These are phyloP conservation scores for Aphaenogaster floridana DNA, from an alignment of 1,140 invertebrate genomes.

Conservation along the genomic window DNA sequence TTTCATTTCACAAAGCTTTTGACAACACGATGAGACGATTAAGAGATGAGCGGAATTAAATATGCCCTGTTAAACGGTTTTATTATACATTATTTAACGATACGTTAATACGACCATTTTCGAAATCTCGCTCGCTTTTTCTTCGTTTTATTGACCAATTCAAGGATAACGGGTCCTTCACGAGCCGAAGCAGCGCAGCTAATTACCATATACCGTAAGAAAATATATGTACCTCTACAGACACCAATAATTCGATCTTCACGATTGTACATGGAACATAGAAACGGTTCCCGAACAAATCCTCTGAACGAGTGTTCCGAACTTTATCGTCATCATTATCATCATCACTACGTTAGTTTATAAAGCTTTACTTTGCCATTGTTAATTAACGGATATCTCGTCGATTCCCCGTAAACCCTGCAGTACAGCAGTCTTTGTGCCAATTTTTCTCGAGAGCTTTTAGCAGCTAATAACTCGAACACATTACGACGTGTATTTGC, in stretches of 20 bases:
- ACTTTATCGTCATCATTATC: constrained; percentile 34
- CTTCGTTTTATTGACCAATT: constrained; percentile 60
- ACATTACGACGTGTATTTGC: constrained; percentile 56
- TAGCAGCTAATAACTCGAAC: constrained; percentile 64
- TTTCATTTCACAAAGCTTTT: background rate
- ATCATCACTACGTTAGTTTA: constrained; percentile 52
- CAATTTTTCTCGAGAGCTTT: constrained; percentile 52
- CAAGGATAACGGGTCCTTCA: constrained; percentile 69
- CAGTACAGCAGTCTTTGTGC: constrained; percentile 64
- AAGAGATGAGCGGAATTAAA: background rate
- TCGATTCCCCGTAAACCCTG: constrained; percentile 75
- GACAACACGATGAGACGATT: background rate
- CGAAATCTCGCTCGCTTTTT: background rate
- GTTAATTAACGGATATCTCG: constrained; percentile 68
- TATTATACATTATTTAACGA: constrained; percentile 18
- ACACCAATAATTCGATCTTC: constrained; percentile 76
- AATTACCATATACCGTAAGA: constrained; percentile 74
- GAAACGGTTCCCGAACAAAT: constrained; percentile 67
- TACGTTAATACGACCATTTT: constrained; percentile 1
- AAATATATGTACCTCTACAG: constrained; percentile 78
- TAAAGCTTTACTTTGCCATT: constrained; percentile 72
- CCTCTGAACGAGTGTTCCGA: constrained; percentile 57
- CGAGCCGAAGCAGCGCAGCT: constrained; percentile 73
- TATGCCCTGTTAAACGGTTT: background rate
- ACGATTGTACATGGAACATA: constrained; percentile 70